Base-by-base conservation (phyloP, 2,888 invertebrate genomes). In the Melitaea athalia region DNA sequence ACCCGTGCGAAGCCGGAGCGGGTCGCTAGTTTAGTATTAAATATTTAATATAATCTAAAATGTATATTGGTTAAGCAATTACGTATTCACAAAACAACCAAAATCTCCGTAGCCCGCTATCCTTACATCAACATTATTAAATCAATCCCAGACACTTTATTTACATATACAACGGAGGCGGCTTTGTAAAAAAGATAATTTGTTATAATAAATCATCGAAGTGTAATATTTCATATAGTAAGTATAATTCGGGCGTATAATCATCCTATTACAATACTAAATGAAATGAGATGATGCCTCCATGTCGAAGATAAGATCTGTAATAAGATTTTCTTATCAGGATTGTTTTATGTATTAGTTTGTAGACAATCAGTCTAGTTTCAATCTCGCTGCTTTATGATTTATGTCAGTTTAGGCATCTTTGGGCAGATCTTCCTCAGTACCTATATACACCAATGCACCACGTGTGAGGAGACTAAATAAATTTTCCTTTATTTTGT, bases 121-220 rank as follows among this genome's bases (percentile, higher is more conserved):
- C 71, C 63, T 42, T 75, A 77, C 74, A 79, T 79, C 77, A 74
- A 74, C 77, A 80, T 88, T 87, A 88, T 88, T 87, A 85, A 89
- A 88, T 89, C 89, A 88, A 85, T 84, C 72, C 76, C 81, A 80
- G 82, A 80, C 84, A 81, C 83, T 85, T 81, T 89, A 89, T 90
- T 91, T 90, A 90, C 88, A 89, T 89, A 86, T 82, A 86, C 78
- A 83, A 81, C 79, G 76, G 78, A 80, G 80, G 81, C 81, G 84
- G 83, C 81, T 77, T 73, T 72, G 72, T 74, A 75, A 75, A 77
- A 79, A 87, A 81, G 15, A 85, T 86, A 87, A 89, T 88, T 88
- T 85, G 86, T 87, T 83, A 79, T 78, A 80, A 91, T 90, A 87
- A 87, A 89, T 90, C 91, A 89, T 82, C 75, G 78, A 76, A 63